Base-by-base conservation (phyloP, 2,888 invertebrate genomes). In the Drosophila sordidula region DNA sequence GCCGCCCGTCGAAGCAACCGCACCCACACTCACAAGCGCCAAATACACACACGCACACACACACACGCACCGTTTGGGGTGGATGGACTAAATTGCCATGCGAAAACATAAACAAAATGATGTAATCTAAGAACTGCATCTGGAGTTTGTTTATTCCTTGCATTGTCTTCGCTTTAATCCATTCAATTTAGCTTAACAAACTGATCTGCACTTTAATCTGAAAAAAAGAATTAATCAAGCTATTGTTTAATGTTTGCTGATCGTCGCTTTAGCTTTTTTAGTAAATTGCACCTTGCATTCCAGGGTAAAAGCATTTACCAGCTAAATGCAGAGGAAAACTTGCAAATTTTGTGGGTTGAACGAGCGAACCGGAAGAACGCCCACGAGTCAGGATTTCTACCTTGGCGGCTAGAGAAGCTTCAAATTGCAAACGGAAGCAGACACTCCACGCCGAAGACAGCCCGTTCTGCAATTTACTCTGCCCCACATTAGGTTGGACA, bases 281-380 rank as follows among this genome's bases (percentile, higher is more conserved):
- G 5, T 39, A 16, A 4, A 9, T 18, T 41, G 9, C 16, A 39
- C 4, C 4, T 16, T 39, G 16, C 5, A 47, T 26, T 34, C 26
- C 51, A 32, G 61, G 29, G 61, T 18, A 39, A 41, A 38, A 45
- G 41, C 57, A 69, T 57, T 70, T 52, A 58, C 57, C 66, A 32
- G 18, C 12, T 70, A 62, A 75, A 42, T 47, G 51, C 51, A 55
- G 67, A 41, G 56, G 51, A 54, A 26, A 26, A 25, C 42, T 55
- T 29, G 42, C 22, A 44, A 73, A 50, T 70, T 63, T 70, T 11
- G 62, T 75, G 83, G 80, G 80, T 76, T 73, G 76, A 70, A 65
- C 83, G 73, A 67, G 71, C 76, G 65, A 74, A 56, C 87, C 87
- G 85, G 85, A 87, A 81, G 42, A 67, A 87, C 85, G 85, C 85